Conservation (phyloP, 2,113 vertebrate species). For the Xerus inauris region DNA sequence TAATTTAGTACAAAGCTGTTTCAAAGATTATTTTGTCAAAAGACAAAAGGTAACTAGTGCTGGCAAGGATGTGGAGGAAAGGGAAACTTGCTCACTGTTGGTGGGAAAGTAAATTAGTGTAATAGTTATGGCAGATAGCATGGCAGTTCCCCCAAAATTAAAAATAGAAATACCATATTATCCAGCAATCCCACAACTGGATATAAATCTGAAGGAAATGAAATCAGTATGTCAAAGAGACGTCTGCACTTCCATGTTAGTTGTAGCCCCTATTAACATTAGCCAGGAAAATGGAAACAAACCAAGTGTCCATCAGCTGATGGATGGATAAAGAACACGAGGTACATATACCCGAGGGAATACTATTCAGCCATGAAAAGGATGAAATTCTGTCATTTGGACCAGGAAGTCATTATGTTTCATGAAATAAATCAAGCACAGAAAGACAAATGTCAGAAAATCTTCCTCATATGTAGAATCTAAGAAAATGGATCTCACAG, state of each 20-base stretch:
- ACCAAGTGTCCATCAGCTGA: neutral
- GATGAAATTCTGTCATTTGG: neutral
- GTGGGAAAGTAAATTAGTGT: neutral
- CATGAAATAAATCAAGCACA: neutral
- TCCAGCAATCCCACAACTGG: neutral
- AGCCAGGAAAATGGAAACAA: neutral
- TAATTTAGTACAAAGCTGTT: conserved; percentile 18
- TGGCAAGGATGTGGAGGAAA: neutral
- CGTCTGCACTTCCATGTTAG: neutral
- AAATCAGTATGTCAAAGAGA: neutral
- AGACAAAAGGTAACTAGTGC: neutral
- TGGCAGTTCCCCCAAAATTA: neutral
- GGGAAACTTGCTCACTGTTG: neutral
- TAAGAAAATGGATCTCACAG: neutral
- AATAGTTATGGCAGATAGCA: neutral
- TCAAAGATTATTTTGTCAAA: neutral
- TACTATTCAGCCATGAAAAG: neutral
- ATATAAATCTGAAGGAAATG: neutral
- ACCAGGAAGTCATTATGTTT: neutral
- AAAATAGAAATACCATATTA: neutral
- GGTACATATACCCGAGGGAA: no score
- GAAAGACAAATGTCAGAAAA: neutral
- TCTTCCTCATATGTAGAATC: neutral
- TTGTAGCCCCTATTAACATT: neutral
- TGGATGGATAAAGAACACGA: neutral